A percentile compares a stretch with the other conserved stretches of the same genome.
Evolutionary conservation across 2,113 vertebrate genomes (phyloP).

Genomic region (Galemys pyrenaicus): DNA sequence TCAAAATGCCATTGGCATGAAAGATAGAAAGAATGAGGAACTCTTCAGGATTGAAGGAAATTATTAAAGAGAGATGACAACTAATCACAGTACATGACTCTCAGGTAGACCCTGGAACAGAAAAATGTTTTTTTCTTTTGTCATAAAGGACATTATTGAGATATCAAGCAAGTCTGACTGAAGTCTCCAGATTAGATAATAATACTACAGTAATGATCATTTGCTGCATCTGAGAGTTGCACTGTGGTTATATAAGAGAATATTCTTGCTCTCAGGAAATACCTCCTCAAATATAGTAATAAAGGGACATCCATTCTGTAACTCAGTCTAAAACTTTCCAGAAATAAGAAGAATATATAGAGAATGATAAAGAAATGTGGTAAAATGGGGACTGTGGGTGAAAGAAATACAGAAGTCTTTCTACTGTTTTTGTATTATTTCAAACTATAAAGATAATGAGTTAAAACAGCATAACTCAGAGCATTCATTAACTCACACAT

Average conservation of each 20-base stretch:
- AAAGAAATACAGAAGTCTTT: background rate
- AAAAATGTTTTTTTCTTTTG: background rate
- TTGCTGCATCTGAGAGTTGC: background rate
- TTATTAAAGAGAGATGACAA: background rate
- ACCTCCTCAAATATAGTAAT: background rate
- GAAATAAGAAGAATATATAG: background rate
- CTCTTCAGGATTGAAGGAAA: background rate
- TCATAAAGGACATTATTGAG: background rate
- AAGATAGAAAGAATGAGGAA: background rate
- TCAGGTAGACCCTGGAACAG: background rate
- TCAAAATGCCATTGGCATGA: background rate
- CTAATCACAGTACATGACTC: background rate
- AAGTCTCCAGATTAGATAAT: background rate
- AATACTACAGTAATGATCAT: background rate
- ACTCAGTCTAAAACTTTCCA: background rate
- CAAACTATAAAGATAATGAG: slow-evolving; percentile 1
- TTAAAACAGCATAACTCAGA: slow-evolving; percentile 13
- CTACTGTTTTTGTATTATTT: background rate
- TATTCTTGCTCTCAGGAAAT: background rate
- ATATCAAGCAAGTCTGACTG: background rate
- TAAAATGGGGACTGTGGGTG: background rate
- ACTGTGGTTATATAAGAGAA: background rate
- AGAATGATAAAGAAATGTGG: background rate
- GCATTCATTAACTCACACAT: background rate
- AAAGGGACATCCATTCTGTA: background rate